Evolutionary conservation across 2,888 invertebrate genomes (phyloP), one percentile per base, ranked within the genome.

Genomic region (Melipona beecheii): DNA sequence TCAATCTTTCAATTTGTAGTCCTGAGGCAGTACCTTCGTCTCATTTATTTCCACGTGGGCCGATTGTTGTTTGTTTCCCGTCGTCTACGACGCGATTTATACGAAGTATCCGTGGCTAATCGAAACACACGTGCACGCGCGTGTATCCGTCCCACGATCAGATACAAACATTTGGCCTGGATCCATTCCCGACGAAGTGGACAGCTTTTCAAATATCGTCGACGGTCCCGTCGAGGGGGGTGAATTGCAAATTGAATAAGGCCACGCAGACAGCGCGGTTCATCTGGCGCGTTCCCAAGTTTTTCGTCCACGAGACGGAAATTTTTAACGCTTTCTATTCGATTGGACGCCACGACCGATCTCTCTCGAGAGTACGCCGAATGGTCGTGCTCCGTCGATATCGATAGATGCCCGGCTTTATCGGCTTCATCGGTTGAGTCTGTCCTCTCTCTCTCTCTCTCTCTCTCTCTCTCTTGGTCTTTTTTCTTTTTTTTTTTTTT

Each of bases 181-280:
- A 78, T 78, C 81, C 70, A 86, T 75, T 71, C 1, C 11, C 56
- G 65, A 75, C 31, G 64, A 64, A 62, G 66, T 56, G 49, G 74
- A 76, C 24, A 70, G 43, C 64, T 65, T 69, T 27, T 54, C 76
- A 75, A 79, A 80, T 74, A 77, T 83, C 70, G 71, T 36, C 52
- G 27, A 64, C 72, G 43, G 65, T 60, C 77, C 83, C 50, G 79
- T 9, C 43, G 43, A 43, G 36, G 0, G 36, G 36, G 36, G 0
- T 78, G 83, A 83, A 82, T 81, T 65, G 79, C 79, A 86, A 88
- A 87, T 88, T 87, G 87, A 87, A 87, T 88, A 87, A 87, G 84
- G 73, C 73, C 74, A 78, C 76, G 79, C 75, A 81, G 70, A 68
- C 68, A 62, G 68, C 76, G 78, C 49, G 83, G 78, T 83, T 83